These are phyloP conservation scores for Lithophane ornitopus DNA, from an alignment of 2,888 invertebrate species.

Conservation along the genomic window DNA sequence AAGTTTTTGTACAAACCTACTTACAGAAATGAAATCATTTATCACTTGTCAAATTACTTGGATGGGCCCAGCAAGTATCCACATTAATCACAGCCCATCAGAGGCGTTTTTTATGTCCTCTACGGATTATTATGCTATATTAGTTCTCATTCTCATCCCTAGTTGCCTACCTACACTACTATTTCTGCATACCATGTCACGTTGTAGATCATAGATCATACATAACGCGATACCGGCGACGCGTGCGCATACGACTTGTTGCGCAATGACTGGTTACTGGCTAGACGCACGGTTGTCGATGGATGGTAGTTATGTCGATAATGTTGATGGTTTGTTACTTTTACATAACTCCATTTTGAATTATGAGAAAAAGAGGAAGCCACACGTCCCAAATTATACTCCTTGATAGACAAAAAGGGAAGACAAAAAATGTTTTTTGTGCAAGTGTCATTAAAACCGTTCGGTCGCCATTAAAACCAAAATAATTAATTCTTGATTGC, in stretches of 20 bases:
- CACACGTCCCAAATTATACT: not conserved
- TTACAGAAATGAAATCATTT: too few relatives aligned
- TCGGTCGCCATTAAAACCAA: not conserved
- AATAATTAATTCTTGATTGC: not conserved
- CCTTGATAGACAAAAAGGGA: not conserved
- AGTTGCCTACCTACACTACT: not conserved
- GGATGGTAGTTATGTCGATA: conserved; percentile 26
- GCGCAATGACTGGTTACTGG: conserved; percentile 52
- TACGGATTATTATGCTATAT: not conserved
- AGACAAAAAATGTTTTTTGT: not conserved
- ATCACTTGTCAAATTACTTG: not conserved
- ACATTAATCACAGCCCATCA: too few relatives aligned
- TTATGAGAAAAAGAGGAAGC: not conserved
- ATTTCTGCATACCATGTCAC: conserved; percentile 41
- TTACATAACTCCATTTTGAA: not conserved
- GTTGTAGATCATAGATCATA: conserved; percentile 32
- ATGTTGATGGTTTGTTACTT: not conserved
- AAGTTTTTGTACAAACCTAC: too few relatives aligned
- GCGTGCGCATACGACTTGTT: conserved; percentile 62
- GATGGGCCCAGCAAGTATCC: not conserved
- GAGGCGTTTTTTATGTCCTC: not conserved
- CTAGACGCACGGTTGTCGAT: conserved; percentile 6
- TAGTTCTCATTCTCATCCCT: conserved; percentile 29
- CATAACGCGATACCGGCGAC: conserved; percentile 45
- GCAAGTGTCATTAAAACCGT: not conserved